Base-by-base conservation (phyloP, 1,140 invertebrate species). In the Drusus annulatus region DNA sequence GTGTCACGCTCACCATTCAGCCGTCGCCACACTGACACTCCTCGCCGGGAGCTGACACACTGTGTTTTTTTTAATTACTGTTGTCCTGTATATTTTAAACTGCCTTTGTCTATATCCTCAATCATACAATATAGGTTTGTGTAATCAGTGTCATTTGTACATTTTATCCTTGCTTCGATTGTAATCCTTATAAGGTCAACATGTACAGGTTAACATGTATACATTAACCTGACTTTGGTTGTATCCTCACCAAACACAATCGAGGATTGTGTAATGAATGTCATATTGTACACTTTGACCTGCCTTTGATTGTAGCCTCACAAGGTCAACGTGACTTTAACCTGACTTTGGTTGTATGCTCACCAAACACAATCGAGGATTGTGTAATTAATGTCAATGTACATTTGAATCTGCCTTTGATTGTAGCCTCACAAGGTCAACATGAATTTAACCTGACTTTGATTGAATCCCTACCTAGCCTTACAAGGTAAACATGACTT, bases 1-100 rank as follows among this genome's bases (percentile, higher is more conserved):
- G 95, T 75, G 96, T 99, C 62, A 96, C 95, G 0, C 91, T 99
- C 45, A 98, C 96, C 31, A 96, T 98, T 82, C 84, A 86, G 68
- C 86, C 85, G 17, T 78, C 81, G 0, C 60, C 58, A 2, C 74
- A 76, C 56, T 76, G 74, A 76, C 56, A 45, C 36, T 45, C 2
- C 31, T 36, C 6, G 31, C 31, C 31, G 5, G 0, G 31, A 3
- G 31, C 6, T 36, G 31, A n/a, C n/a, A n/a, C n/a, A n/a, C n/a
- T n/a, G n/a, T n/a, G n/a, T n/a, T n/a, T n/a, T n/a, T n/a, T n/a
- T n/a, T n/a, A n/a, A n/a, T n/a, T n/a, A n/a, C 5, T 36, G 8
- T 36, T 7, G 3, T 36, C 6, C 8, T 36, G 31, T 36, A 36
- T 7, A 36, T 36, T 36, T 36, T 36, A 8, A 36, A 36, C 31